Evolutionary conservation across 2,797 vertebrate species (phyloP).

Genomic region (Diceros bicornis): DNA sequence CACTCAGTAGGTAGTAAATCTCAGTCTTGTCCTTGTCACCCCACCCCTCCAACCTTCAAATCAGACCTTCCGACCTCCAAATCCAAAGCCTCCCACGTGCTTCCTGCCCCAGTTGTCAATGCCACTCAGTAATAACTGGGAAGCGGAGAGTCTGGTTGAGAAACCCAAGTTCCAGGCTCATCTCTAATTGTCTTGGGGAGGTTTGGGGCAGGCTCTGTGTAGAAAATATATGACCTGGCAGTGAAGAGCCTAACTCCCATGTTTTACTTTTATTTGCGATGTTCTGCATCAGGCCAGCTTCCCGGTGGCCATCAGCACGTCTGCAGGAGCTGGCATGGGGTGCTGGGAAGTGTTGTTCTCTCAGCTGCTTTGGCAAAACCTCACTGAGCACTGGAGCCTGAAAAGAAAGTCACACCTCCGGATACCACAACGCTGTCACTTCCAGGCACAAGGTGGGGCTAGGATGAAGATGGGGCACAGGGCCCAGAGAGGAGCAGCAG

Average conservation of each 20-base stretch:
- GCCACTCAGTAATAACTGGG: conserved; percentile 72
- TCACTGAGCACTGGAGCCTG: neutral
- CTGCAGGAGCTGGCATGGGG: neutral
- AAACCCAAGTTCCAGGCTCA: conserved; percentile 75
- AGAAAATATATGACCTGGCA: conserved; percentile 32
- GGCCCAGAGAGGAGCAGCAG: fast-evolving
- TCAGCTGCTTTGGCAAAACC: conserved; percentile 4
- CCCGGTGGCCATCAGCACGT: neutral
- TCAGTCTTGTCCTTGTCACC: neutral
- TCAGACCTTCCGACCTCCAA: conserved; percentile 74
- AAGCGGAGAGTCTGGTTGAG: conserved; percentile 67
- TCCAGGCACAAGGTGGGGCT: neutral
- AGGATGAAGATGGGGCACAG: neutral
- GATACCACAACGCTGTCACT: neutral
- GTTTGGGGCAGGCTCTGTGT: neutral
- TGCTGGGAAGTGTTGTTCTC: neutral
- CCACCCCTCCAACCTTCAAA: neutral
- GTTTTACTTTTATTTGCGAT: conserved; percentile 53
- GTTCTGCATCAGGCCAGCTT: neutral
- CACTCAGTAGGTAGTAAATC: neutral
- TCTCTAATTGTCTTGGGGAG: conserved; percentile 38
- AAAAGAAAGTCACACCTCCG: neutral
- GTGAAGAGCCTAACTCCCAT: neutral
- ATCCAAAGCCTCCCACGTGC: conserved; percentile 72
- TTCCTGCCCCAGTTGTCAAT: conserved; percentile 77